A percentile compares a stretch with the other conserved stretches of the same genome.
phyloP scores from a whole-genome alignment of 1,140 invertebrate genomes.

The Neotoxoptera formosana region DNA sequence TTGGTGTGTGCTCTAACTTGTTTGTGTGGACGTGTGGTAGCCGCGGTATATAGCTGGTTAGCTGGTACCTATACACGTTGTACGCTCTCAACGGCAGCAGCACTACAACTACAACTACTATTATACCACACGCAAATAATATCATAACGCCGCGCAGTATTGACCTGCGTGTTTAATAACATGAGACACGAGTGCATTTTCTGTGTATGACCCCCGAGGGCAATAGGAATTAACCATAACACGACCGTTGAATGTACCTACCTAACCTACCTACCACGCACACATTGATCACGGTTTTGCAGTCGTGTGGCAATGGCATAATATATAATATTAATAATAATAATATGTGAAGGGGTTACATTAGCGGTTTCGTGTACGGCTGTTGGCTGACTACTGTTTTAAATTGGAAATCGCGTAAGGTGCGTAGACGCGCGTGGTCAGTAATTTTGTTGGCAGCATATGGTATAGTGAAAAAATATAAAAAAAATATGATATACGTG shows the following conservation, averaged over 20 bases:
- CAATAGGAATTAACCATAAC: constrained; percentile 12
- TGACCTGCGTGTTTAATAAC: constrained; percentile 10
- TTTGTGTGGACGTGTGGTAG: background rate
- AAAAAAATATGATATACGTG: no score
- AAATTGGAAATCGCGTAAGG: background rate
- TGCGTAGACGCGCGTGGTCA: background rate
- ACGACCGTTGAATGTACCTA: constrained; percentile 1
- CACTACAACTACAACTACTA: background rate
- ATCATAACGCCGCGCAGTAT: background rate
- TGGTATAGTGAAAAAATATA: background rate
- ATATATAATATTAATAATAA: background rate
- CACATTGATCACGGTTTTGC: background rate
- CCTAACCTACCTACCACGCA: background rate
- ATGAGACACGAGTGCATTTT: background rate
- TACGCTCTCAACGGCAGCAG: background rate
- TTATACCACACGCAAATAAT: background rate
- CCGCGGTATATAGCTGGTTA: no score
- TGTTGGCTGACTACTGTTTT: background rate
- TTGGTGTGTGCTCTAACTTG: background rate
- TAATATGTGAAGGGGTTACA: background rate
- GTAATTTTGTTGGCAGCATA: background rate
- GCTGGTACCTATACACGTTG: background rate
- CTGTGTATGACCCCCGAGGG: background rate
- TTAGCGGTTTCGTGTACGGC: background rate
- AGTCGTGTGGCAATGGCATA: background rate